Evolutionary conservation across 2,113 vertebrate genomes (phyloP).

Genomic region (Typhlomys cinereus): DNA sequence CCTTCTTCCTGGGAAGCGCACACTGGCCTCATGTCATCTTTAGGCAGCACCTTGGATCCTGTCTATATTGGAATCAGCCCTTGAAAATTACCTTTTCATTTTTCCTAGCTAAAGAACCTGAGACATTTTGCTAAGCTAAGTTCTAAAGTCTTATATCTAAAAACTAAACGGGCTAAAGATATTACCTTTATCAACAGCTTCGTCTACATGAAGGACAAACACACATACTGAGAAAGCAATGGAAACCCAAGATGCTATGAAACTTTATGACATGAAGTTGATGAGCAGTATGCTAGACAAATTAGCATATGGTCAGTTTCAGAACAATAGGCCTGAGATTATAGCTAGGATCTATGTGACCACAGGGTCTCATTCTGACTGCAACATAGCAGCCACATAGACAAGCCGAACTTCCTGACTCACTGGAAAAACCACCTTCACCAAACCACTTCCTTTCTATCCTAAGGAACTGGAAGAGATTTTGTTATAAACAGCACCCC

Average conservation of each 20-base stretch:
- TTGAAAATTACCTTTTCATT: not conserved
- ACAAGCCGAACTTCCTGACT: not conserved
- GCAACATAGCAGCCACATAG: not conserved
- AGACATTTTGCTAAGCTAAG: slow-evolving; percentile 19
- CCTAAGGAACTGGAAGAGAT: not conserved
- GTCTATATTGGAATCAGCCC: not conserved
- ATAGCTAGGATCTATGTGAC: not conserved
- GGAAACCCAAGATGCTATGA: not conserved
- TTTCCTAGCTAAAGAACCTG: not conserved
- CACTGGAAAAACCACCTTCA: not conserved
- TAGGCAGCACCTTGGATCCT: not conserved
- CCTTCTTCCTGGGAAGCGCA: not conserved
- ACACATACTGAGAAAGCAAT: not conserved
- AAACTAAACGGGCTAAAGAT: not conserved
- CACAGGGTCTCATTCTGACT: not conserved
- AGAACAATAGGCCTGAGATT: not conserved
- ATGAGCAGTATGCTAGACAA: not conserved
- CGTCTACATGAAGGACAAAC: not conserved
- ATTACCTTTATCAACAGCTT: not conserved
- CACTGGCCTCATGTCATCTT: not conserved
- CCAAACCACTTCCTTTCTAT: not conserved
- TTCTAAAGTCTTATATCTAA: slow-evolving; percentile 19
- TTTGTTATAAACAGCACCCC: not conserved
- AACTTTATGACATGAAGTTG: not conserved
- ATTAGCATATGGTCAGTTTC: not conserved